Conservation (phyloP, 2,113 vertebrate genomes). For the Gallinago media region DNA sequence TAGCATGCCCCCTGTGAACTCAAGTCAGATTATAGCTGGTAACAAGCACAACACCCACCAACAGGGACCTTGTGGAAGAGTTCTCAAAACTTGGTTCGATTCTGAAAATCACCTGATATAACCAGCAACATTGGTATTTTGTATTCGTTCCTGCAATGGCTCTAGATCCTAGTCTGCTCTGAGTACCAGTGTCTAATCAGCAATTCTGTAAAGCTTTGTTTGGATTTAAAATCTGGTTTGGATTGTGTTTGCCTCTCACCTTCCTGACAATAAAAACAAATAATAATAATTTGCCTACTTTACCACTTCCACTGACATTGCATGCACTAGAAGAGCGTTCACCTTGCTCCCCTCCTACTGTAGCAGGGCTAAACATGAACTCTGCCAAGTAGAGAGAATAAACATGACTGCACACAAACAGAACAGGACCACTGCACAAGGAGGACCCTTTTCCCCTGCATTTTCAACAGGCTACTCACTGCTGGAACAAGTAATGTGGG, state of each 20-base stretch:
- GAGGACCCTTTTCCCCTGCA: background rate
- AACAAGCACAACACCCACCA: constrained; percentile 19
- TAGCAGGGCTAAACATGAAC: background rate
- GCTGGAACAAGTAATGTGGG: constrained; percentile 4
- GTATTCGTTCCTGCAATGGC: background rate
- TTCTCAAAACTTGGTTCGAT: background rate
- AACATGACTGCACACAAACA: background rate
- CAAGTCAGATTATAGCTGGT: background rate
- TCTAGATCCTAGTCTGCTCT: background rate
- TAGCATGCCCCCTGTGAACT: background rate
- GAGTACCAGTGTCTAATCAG: background rate
- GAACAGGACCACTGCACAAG: background rate
- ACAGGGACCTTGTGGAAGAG: background rate
- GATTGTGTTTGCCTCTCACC: background rate
- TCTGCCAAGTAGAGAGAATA: background rate
- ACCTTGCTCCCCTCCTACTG: background rate
- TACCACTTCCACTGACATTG: background rate
- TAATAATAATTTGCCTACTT: background rate
- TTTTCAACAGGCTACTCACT: constrained; percentile 39
- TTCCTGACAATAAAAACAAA: background rate
- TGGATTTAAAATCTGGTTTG: background rate
- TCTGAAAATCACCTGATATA: constrained; percentile 30
- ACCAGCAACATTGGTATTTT: background rate
- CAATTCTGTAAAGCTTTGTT: background rate
- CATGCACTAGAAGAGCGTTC: background rate